phyloP scores from a whole-genome alignment of 2,797 vertebrate genomes.

The Schizothorax lantsangensis region DNA sequence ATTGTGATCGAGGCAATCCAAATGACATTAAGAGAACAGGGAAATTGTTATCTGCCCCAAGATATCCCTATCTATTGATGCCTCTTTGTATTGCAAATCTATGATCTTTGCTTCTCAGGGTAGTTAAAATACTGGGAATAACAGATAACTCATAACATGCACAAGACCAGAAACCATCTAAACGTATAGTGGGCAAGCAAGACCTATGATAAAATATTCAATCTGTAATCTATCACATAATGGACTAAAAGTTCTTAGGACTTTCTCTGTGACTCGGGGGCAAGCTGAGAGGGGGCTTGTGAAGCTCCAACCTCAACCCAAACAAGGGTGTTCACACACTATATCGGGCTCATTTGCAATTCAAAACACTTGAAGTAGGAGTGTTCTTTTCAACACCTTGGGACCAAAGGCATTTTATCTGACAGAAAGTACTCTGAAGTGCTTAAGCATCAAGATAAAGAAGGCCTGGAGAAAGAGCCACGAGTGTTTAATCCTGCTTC shows the following conservation, averaged over 20 bases:
- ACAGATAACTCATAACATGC: background rate
- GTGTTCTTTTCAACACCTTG: slow-evolving; percentile 70
- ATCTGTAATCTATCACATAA: background rate
- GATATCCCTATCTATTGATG: background rate
- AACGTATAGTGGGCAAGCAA: background rate
- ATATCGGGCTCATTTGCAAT: slow-evolving; percentile 71
- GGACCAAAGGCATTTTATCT: slow-evolving; percentile 65
- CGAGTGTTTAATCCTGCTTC: slow-evolving; percentile 59
- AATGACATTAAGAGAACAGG: slow-evolving; percentile 22
- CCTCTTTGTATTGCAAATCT: slow-evolving; percentile 31
- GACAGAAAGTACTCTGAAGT: slow-evolving; percentile 61
- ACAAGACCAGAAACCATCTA: background rate
- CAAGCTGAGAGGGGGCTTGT: slow-evolving; percentile 57
- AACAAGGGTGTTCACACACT: slow-evolving; percentile 58
- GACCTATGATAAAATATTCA: background rate
- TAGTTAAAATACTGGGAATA: slow-evolving; percentile 2
- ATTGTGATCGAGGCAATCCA: slow-evolving; percentile 15
- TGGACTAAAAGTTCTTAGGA: background rate
- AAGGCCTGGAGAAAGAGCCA: slow-evolving; percentile 48
- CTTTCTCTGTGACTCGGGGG: slow-evolving; percentile 54
- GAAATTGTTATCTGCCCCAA: slow-evolving; percentile 22
- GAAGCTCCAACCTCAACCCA: slow-evolving; percentile 61
- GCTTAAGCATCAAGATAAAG: slow-evolving; percentile 69
- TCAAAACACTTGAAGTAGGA: slow-evolving; percentile 67
- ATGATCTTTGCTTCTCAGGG: background rate